phyloP scores from a whole-genome alignment of 2,888 invertebrate genomes.

The Pseudanteris insignis region DNA sequence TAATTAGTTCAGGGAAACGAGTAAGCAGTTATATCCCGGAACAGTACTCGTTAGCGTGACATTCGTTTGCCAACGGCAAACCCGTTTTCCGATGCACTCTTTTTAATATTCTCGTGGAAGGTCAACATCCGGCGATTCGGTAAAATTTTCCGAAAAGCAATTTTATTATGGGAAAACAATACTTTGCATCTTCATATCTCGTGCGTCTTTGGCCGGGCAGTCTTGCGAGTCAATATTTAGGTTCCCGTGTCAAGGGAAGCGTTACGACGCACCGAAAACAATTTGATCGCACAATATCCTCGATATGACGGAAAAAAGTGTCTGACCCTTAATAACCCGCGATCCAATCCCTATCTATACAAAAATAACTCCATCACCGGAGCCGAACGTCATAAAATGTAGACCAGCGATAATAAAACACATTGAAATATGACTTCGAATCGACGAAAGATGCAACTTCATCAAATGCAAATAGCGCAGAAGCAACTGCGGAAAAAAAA shows the following conservation, averaged over 20 bases:
- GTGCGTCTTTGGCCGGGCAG: background rate
- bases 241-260: slow-evolving; percentile 5
- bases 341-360: slow-evolving; percentile 9
- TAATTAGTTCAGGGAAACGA: background rate
- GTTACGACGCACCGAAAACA: slow-evolving; percentile 2
- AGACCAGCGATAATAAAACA: slow-evolving; percentile 16
- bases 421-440: slow-evolving; percentile 24
- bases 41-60: too few species aligned
- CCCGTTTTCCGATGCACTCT: background rate
- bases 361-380: slow-evolving; percentile 8
- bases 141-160: background rate
- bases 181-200: background rate
- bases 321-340: slow-evolving; percentile 4
- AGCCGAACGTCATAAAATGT: slow-evolving; percentile 11
- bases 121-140: slow-evolving; percentile 5
- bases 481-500: slow-evolving; percentile 27
- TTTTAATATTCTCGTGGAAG: background rate
- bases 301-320: background rate
- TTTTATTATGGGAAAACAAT: slow-evolving; percentile 6
- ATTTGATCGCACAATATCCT: background rate
- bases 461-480: slow-evolving; percentile 29
- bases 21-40: background rate
- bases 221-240: slow-evolving; percentile 2
- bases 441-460: slow-evolving; percentile 25
- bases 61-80: too few species aligned